Evolutionary conservation across 2,888 invertebrate species (phyloP).

Genomic region (Nebria salina): DNA sequence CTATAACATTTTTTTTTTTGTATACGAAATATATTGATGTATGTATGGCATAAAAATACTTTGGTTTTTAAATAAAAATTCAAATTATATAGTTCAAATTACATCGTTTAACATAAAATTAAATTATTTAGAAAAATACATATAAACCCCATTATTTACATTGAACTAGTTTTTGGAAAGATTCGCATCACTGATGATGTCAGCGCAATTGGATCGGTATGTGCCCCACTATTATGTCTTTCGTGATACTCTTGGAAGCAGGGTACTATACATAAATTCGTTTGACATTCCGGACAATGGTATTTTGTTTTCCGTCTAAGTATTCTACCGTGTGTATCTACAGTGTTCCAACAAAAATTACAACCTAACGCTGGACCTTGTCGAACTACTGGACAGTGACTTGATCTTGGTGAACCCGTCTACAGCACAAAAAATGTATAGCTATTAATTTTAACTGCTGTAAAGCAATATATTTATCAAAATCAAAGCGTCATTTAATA

Average conservation of each 20-base stretch:
- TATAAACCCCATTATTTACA: constrained; percentile 54
- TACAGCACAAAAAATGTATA: constrained; percentile 53
- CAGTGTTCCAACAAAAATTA: constrained; percentile 92
- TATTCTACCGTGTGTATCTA: constrained; percentile 83
- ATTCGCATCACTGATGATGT: constrained; percentile 59
- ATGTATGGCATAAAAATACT: too few relatives aligned
- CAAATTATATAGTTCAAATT: background rate
- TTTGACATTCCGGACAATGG: constrained; percentile 90
- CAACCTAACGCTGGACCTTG: constrained; percentile 87
- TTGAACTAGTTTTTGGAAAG: constrained; percentile 63
- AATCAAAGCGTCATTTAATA: background rate
- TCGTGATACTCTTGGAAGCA: constrained; percentile 89
- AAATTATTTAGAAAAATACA: constrained; percentile 35
- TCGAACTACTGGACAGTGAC: constrained; percentile 85
- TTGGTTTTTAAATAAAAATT: too few relatives aligned
- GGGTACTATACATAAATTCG: constrained; percentile 88
- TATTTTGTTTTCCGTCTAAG: constrained; percentile 88
- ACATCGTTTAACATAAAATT: constrained; percentile 19
- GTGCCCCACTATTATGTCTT: constrained; percentile 61
- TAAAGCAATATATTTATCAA: background rate
- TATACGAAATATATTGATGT: too few relatives aligned
- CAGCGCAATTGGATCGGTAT: constrained; percentile 57
- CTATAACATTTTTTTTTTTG: too few relatives aligned
- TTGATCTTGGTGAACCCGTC: constrained; percentile 68
- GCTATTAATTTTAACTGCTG: background rate